These are phyloP conservation scores for Drosophila ananassae DNA, from an alignment of 1,140 invertebrate species.

Conservation along the genomic window DNA sequence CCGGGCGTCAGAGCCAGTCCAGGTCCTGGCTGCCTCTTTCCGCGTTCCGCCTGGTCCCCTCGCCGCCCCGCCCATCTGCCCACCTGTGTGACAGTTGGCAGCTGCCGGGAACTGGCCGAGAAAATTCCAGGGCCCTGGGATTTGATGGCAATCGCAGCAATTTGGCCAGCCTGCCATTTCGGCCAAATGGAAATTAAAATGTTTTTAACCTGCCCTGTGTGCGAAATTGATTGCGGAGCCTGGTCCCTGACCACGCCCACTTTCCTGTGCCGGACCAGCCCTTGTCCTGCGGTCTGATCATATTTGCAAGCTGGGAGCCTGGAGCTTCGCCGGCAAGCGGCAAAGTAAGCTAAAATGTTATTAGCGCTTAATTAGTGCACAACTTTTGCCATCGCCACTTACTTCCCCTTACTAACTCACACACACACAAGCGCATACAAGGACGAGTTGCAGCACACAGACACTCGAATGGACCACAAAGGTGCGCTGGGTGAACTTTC, in stretches of 20 bases:
- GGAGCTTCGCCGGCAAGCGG: conserved; percentile 28
- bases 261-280: not conserved
- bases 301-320: conserved; percentile 41
- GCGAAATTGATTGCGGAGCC: conserved; percentile 54
- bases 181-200: conserved; percentile 77
- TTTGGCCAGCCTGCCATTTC: conserved; percentile 62
- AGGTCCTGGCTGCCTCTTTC: conserved; percentile 2
- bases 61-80: conserved; percentile 40
- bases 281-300: conserved; percentile 41
- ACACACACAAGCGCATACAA: not conserved
- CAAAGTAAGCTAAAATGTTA: conserved; percentile 73
- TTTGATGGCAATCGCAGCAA: conserved; percentile 71
- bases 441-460: conserved; percentile 5
- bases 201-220: conserved; percentile 47
- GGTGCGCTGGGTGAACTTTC: conserved; percentile 56
- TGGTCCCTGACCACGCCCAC: conserved; percentile 1
- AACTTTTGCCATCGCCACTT: conserved; percentile 59
- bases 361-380: conserved; percentile 78
- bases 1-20: conserved; percentile 50
- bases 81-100: conserved; percentile 73
- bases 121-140: conserved; percentile 64
- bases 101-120: conserved; percentile 72
- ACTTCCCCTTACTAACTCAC: not conserved
- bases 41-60: not conserved
- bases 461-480: conserved; percentile 55